A percentile compares a stretch with the other conserved stretches of the same genome.
Evolutionary conservation across 2,797 vertebrate species (phyloP).

Genomic region (Neomorphus geoffroyi): DNA sequence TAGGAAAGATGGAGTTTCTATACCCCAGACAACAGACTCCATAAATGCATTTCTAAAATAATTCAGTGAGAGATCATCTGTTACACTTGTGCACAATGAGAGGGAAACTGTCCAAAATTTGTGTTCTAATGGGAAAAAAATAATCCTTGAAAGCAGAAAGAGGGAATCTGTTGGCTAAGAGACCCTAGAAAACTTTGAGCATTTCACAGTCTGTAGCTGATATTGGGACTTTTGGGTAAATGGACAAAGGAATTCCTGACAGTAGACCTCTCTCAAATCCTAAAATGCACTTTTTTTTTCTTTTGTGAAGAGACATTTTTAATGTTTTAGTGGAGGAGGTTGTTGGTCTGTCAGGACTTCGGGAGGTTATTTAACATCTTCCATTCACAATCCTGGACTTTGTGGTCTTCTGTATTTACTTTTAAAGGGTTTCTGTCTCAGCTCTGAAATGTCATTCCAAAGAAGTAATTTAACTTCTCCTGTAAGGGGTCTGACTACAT

Average conservation of each 20-base stretch:
- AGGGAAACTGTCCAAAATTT: constrained; percentile 54
- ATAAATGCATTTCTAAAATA: constrained; percentile 65
- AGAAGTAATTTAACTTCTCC: constrained; percentile 20
- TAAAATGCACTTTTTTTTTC: background rate
- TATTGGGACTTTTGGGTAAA: constrained; percentile 54
- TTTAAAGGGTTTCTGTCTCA: constrained; percentile 34
- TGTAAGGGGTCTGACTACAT: background rate
- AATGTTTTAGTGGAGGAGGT: constrained; percentile 28
- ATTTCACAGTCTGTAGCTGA: constrained; percentile 45
- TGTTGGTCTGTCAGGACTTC: constrained; percentile 19
- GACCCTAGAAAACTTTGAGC: constrained; percentile 31
- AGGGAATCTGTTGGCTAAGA: constrained; percentile 49
- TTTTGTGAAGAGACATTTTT: constrained; percentile 38
- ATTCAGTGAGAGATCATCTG: constrained; percentile 65
- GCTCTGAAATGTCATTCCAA: constrained; percentile 27
- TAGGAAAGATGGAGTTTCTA: constrained; percentile 23
- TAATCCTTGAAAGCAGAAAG: constrained; percentile 51
- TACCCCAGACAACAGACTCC: constrained; percentile 57
- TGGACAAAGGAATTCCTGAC: constrained; percentile 60
- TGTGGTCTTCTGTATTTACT: background rate
- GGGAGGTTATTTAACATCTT: constrained; percentile 5
- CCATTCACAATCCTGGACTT: constrained; percentile 10
- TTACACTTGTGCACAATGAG: constrained; percentile 27
- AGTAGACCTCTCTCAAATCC: constrained; percentile 44
- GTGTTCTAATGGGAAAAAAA: constrained; percentile 42